Conservation (phyloP, 2,888 invertebrate genomes). For the Acanthococcus lagerstroemiae region DNA sequence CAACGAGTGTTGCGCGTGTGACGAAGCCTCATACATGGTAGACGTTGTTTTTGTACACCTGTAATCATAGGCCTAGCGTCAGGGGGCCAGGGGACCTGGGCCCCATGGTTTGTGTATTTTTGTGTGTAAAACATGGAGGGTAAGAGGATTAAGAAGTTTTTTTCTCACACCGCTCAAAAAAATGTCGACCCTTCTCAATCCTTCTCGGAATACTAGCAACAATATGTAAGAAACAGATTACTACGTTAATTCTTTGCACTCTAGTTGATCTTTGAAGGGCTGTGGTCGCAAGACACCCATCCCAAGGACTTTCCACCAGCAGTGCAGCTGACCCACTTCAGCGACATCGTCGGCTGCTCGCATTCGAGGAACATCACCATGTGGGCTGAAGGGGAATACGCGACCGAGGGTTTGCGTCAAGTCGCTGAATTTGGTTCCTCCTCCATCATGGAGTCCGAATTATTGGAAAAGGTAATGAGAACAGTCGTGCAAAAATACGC, state of each 20-base stretch:
- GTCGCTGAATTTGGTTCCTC: constrained; percentile 94
- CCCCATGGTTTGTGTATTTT: too few relatives aligned
- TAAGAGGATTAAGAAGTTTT: too few relatives aligned
- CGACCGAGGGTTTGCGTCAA: constrained; percentile 81
- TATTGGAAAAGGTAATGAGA: constrained; percentile 63
- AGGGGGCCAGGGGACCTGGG: too few relatives aligned
- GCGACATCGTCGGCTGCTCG: constrained; percentile 90
- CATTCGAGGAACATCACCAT: constrained; percentile 83
- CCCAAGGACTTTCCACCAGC: constrained; percentile 91
- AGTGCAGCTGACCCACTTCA: constrained; percentile 88
- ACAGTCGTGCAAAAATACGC: not conserved
- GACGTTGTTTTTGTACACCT: too few relatives aligned
- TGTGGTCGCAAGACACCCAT: constrained; percentile 92
- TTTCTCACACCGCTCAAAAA: too few relatives aligned
- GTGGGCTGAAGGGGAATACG: constrained; percentile 82
- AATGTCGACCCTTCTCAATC: not conserved
- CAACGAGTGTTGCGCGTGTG: constrained; percentile 81
- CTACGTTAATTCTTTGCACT: not conserved
- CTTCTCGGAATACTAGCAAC: not conserved
- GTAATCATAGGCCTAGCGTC: too few relatives aligned
- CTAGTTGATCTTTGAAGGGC: constrained; percentile 75
- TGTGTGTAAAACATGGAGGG: too few relatives aligned
- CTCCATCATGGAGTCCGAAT: constrained; percentile 80
- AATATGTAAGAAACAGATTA: not conserved
- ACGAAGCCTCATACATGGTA: constrained; percentile 93